phyloP scores from a whole-genome alignment of 2,888 invertebrate genomes.

The Tuta absoluta region DNA sequence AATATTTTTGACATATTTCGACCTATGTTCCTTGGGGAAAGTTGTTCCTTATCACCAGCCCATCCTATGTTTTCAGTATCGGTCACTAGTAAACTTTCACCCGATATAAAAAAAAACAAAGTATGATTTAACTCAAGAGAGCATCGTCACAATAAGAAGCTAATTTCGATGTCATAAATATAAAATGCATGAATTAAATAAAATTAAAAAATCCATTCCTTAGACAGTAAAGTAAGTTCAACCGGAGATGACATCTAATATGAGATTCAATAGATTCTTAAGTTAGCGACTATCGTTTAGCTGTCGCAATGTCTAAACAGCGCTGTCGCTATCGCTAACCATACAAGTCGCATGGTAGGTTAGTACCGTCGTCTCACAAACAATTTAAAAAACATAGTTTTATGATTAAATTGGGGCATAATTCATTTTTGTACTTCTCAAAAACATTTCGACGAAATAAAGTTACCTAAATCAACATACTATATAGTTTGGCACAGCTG shows the following conservation, averaged over 20 bases:
- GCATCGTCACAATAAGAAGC: neutral
- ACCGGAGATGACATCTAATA: neutral
- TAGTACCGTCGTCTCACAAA: neutral
- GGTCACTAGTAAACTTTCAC: too few species aligned
- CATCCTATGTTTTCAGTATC: too few species aligned
- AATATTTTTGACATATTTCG: too few species aligned
- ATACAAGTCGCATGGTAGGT: neutral
- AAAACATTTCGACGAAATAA: neutral
- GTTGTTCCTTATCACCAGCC: too few species aligned
- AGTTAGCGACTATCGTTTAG: neutral
- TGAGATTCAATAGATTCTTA: neutral
- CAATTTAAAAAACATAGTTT: neutral
- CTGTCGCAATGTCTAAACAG: neutral
- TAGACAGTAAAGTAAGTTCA: neutral
- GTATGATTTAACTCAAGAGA: neutral
- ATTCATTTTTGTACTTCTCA: neutral
- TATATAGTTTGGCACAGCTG: conserved; percentile 14
- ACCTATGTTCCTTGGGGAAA: too few species aligned
- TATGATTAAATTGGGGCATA: neutral
- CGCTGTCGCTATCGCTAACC: neutral
- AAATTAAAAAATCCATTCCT: neutral
- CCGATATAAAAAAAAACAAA: neutral
- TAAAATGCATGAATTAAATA: neutral
- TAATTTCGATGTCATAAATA: neutral
- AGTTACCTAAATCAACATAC: neutral